phyloP scores from a whole-genome alignment of 2,113 vertebrate genomes.

The Pteronura brasiliensis region DNA sequence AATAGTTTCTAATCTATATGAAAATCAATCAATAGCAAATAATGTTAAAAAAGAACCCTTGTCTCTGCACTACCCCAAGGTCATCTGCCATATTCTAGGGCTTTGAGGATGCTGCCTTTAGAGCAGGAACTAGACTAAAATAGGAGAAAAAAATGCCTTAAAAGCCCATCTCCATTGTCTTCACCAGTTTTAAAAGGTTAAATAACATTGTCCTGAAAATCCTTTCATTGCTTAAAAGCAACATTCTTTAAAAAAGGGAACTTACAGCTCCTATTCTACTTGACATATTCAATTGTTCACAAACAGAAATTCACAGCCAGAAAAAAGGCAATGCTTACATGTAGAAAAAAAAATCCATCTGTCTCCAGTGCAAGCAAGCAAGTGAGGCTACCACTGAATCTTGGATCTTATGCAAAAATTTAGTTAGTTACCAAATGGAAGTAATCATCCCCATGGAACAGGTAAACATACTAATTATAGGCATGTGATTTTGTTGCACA shows the following conservation, averaged over 20 bases:
- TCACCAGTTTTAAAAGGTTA: constrained; percentile 21
- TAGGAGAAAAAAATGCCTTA: neutral
- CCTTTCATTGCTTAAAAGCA: neutral
- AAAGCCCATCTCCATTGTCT: neutral
- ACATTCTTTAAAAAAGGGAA: neutral
- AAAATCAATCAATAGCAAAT: neutral
- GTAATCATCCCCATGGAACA: neutral
- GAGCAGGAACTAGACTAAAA: neutral
- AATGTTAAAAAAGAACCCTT: constrained; percentile 43
- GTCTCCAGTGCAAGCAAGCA: constrained; percentile 26
- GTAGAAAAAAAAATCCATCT: neutral
- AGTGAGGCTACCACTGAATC: neutral
- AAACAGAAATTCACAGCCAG: constrained; percentile 32
- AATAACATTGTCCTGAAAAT: constrained; percentile 12
- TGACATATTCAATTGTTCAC: constrained; percentile 38
- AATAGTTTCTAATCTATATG: neutral
- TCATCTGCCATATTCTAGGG: neutral
- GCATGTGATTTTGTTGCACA: neutral
- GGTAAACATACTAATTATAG: neutral
- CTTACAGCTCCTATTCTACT: neutral
- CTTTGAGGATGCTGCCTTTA: neutral
- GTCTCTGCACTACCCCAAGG: neutral
- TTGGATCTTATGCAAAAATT: neutral
- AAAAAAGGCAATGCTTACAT: constrained; percentile 6
- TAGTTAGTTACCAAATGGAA: neutral